Conservation (phyloP, 2,888 invertebrate genomes). For the Pristionchus exspectatus region DNA sequence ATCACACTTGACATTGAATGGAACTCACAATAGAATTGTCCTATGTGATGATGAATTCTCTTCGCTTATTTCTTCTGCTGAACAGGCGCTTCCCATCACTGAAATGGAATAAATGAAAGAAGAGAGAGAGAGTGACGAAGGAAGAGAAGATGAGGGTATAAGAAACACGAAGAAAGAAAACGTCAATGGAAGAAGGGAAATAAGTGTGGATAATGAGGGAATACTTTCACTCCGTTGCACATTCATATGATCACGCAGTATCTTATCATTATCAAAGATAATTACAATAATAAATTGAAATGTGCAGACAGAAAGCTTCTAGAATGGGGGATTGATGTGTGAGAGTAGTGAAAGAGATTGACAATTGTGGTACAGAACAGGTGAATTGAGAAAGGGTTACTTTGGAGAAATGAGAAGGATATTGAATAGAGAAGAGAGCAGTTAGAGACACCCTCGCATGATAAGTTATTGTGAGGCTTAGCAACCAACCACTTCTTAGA, state of each 20-base stretch:
- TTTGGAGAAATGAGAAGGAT: background rate
- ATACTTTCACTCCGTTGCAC: background rate
- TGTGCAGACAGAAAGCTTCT: background rate
- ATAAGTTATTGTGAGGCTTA: conserved; percentile 18
- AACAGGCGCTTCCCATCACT: conserved; percentile 25
- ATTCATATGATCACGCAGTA: background rate
- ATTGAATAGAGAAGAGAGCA: conserved; percentile 19
- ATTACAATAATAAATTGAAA: background rate
- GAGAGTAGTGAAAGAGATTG: background rate
- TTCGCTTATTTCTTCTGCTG: background rate
- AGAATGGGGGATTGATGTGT: background rate
- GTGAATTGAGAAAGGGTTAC: conserved; percentile 15
- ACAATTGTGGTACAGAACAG: background rate
- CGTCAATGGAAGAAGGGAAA: conserved; percentile 1
- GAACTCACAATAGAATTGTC: background rate
- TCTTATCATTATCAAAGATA: background rate
- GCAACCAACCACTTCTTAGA: conserved; percentile 9
- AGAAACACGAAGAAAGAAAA: background rate
- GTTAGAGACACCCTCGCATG: conserved; percentile 24
- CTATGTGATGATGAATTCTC: background rate
- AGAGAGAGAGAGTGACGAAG: background rate
- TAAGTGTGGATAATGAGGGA: background rate
- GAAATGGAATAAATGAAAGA: background rate
- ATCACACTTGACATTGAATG: background rate
- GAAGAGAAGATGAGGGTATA: background rate